Conservation (phyloP, 1,140 invertebrate genomes). For the Drosophila dunni region DNA sequence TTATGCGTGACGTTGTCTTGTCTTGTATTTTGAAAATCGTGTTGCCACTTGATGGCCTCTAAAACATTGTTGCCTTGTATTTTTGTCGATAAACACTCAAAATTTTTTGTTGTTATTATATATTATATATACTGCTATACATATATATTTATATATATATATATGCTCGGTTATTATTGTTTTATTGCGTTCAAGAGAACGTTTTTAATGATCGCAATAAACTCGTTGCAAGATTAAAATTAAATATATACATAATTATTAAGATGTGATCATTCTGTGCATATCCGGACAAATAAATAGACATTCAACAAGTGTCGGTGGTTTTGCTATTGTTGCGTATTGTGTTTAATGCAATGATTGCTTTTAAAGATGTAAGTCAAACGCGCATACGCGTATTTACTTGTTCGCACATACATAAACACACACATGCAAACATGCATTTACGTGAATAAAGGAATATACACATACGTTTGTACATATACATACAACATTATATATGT, state of each 20-base stretch:
- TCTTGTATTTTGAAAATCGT: not conserved
- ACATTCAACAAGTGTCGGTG: not conserved
- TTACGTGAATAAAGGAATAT: no score
- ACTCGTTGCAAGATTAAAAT: not conserved
- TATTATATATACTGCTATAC: slow-evolving; percentile 5
- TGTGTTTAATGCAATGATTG: slow-evolving; percentile 38
- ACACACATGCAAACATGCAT: not conserved
- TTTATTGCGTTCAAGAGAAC: no score
- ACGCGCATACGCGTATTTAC: slow-evolving; percentile 50
- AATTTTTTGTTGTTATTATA: slow-evolving; percentile 33
- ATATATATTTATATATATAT: slow-evolving; percentile 4
- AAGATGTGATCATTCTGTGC: slow-evolving; percentile 35
- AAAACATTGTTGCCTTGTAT: slow-evolving; percentile 27
- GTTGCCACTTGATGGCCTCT: not conserved
- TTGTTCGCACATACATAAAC: slow-evolving; percentile 2
- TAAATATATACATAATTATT: slow-evolving; percentile 5
- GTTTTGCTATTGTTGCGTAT: not conserved
- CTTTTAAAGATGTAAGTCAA: slow-evolving; percentile 60
- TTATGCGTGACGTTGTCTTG: not conserved
- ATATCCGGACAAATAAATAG: slow-evolving; percentile 13
- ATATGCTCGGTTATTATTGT: not conserved
- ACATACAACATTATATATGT: no score
- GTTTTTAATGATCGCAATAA: not conserved
- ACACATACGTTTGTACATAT: no score
- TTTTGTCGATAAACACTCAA: slow-evolving; percentile 37